Percentiles rank a stretch among this genome's conserved stretches.
Conservation (phyloP, 2,888 invertebrate genomes). For the Apotomis betuletana region DNA sequence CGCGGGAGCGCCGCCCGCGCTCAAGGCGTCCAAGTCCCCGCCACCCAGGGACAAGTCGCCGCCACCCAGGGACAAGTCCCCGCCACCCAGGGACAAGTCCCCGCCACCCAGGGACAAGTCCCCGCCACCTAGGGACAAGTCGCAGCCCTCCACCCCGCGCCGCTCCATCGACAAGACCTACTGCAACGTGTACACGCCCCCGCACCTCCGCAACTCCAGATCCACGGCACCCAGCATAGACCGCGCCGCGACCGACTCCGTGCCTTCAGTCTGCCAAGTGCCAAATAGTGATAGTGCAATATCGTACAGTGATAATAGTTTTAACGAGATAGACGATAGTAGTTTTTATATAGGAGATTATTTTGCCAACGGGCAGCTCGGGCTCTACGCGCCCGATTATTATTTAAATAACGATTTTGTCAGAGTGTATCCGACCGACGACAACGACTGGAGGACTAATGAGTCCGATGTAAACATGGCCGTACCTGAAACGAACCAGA, state of each 20-base stretch:
- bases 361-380: conserved; percentile 77
- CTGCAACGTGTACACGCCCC: conserved; percentile 81
- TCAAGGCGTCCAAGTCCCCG: conserved; percentile 72
- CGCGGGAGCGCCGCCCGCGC: conserved; percentile 55
- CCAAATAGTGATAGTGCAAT: conserved; percentile 83
- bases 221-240: conserved; percentile 66
- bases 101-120: conserved; percentile 56
- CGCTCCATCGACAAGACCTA: conserved; percentile 73
- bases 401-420: conserved; percentile 62
- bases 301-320: conserved; percentile 77
- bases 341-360: conserved; percentile 82
- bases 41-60: conserved; percentile 66
- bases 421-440: conserved; percentile 51
- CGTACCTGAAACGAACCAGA: conserved; percentile 66
- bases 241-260: conserved; percentile 62
- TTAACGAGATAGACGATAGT: conserved; percentile 69
- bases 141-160: conserved; percentile 69
- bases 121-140: conserved; percentile 63
- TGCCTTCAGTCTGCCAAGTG: conserved; percentile 78
- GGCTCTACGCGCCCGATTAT: conserved; percentile 72
- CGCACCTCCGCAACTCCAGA: conserved; percentile 74
- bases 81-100: conserved; percentile 51
- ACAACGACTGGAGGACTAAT: conserved; percentile 66
- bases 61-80: conserved; percentile 56
- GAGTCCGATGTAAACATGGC: conserved; percentile 73